Evolutionary conservation across 1,140 invertebrate species (phyloP), one percentile per base, ranked within the genome.

Genomic region (Halictus rubicundus): DNA sequence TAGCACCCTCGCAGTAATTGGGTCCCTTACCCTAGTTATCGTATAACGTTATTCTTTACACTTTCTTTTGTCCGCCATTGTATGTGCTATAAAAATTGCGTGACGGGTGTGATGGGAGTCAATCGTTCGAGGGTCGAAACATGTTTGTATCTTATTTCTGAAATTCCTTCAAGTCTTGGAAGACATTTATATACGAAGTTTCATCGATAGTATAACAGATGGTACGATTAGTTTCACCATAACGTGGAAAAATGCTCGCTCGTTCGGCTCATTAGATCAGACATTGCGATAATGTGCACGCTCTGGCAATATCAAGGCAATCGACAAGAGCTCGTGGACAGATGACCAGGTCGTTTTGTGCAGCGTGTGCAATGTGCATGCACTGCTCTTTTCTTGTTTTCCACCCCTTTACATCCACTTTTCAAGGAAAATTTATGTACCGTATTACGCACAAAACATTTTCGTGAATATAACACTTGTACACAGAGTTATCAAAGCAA

Each of bases 231-330:
- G 63, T 79, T 60, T 70, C 54, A 52, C 39, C 25, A 23, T 71
- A 79, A 79, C n/a, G 6, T 49, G 27, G 42, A 61, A 80, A 83
- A 84, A 80, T 84, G 61, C 61, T 21, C 16, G 64, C 23, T 54
- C 49, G 60, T 60, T 80, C 60, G 42, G 21, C 60, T 79, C 7
- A 54, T 80, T 80, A 79, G 76, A 75, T 80, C 60, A 9, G 5
- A 23, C 57, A 39, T 68, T 21, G 27, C 66, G 81, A 84, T 84
- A 80, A 82, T 52, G 52, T 66, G 46, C 82, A 84, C 81, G 81
- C 76, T 83, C 83, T 64, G 49, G 60, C 61, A 74, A 66, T 83
- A 83, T 83, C 81, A 75, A 70, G 21, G 74, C 74, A 68, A 83
- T 83, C 81, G 70, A 64, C 54, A 68, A 63, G 57, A 37, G 57